Evolutionary conservation across 2,797 vertebrate species (phyloP).

Genomic region (Mormyrops boulengeri): DNA sequence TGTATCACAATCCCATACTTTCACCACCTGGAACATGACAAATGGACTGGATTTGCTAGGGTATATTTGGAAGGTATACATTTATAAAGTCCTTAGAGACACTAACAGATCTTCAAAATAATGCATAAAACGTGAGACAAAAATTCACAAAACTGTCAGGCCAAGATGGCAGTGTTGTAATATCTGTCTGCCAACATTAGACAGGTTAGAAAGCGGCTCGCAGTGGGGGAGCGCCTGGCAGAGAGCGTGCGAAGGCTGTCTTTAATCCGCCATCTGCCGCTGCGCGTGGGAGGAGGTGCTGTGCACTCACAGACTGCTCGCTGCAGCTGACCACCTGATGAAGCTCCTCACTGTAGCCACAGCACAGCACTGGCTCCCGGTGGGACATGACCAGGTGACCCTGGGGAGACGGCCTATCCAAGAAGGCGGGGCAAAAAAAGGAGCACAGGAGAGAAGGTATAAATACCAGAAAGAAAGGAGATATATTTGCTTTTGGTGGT

Average conservation of each 20-base stretch:
- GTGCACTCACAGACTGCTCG: conserved; percentile 66
- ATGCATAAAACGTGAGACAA: background rate
- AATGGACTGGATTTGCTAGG: background rate
- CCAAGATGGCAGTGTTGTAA: background rate
- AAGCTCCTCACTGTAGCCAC: conserved; percentile 63
- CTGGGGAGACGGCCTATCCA: conserved; percentile 45
- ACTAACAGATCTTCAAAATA: background rate
- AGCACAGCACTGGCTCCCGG: conserved; percentile 65
- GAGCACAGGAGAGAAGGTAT: background rate
- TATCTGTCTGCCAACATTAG: background rate
- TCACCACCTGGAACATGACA: conserved; percentile 51
- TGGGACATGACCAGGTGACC: conserved; percentile 57
- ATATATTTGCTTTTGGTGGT: background rate
- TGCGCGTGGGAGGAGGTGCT: background rate
- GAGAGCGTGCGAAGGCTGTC: background rate
- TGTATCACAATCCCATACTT: conserved; percentile 69
- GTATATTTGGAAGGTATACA: background rate
- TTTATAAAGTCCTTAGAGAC: background rate
- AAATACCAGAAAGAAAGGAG: background rate
- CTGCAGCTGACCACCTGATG: conserved; percentile 71
- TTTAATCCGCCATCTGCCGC: background rate
- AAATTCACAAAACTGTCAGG: background rate
- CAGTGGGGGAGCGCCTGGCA: background rate
- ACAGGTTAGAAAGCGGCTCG: background rate
- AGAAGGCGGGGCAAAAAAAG: background rate